phyloP scores from a whole-genome alignment of 2,797 vertebrate genomes.

The Antennarius maculatus region DNA sequence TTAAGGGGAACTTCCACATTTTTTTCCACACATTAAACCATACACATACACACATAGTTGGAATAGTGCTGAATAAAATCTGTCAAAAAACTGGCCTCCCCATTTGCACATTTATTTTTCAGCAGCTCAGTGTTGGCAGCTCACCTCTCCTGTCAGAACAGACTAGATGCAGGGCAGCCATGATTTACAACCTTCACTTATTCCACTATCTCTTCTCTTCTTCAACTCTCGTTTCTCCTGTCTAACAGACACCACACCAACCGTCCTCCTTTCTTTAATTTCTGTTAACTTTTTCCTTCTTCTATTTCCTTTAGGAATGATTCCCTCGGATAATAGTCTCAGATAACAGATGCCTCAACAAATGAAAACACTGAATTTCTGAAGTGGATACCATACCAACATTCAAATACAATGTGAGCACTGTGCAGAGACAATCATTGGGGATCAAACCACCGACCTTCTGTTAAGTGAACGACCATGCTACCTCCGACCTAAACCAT shows the following conservation, averaged over 20 bases:
- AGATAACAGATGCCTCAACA: too few relatives aligned
- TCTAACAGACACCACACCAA: constrained; percentile 11
- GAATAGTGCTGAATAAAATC: constrained; percentile 41
- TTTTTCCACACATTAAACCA: neutral
- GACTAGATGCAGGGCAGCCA: constrained; percentile 22
- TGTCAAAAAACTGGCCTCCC: constrained; percentile 44
- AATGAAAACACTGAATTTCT: too few relatives aligned
- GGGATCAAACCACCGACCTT: too few relatives aligned
- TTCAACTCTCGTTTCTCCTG: neutral
- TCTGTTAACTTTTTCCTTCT: neutral
- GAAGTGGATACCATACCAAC: too few relatives aligned
- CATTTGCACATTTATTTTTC: constrained; percentile 63
- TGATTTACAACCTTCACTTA: constrained; percentile 38
- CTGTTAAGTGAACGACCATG: too few relatives aligned
- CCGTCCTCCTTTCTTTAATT: neutral
- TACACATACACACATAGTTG: constrained; percentile 36
- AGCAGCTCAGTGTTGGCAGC: constrained; percentile 32
- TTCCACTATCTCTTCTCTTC: constrained; percentile 2
- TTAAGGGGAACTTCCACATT: constrained; percentile 7
- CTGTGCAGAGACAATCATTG: too few relatives aligned
- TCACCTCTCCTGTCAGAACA: constrained; percentile 38
- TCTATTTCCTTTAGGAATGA: too few relatives aligned
- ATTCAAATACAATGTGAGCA: too few relatives aligned
- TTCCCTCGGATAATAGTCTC: too few relatives aligned
- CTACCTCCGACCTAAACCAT: too few relatives aligned